Evolutionary conservation across 2,113 vertebrate species (phyloP).

Genomic region (Oxyruncus cristatus): DNA sequence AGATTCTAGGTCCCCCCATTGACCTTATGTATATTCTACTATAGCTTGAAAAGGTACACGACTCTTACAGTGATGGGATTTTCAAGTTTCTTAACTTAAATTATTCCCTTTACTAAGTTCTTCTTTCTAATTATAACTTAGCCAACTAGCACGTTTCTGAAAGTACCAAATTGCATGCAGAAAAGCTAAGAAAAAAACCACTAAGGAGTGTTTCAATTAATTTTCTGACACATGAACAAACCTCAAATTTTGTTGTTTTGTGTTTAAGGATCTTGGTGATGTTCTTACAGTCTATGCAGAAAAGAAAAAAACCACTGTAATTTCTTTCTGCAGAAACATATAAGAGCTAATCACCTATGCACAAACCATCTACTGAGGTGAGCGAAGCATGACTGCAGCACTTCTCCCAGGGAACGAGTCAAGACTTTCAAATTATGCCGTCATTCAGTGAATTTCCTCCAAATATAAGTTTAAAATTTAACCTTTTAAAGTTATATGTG

Average conservation of each 20-base stretch:
- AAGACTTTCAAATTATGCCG: not conserved
- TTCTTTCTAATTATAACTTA: not conserved
- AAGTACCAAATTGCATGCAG: not conserved
- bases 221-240: not conserved
- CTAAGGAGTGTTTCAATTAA: not conserved
- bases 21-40: not conserved
- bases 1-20: not conserved
- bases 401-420: not conserved
- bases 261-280: not conserved
- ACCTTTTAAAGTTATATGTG: not conserved
- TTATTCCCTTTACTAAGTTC: not conserved
- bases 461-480: not conserved
- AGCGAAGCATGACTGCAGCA: not conserved
- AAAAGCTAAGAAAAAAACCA: not conserved
- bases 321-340: not conserved
- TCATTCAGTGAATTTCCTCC: not conserved
- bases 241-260: not conserved
- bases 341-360: not conserved
- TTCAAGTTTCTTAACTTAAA: not conserved
- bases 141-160: not conserved
- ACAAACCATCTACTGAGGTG: not conserved
- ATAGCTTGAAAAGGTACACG: not conserved
- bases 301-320: not conserved
- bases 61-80: not conserved
- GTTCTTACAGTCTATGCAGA: not conserved